phyloP scores from a whole-genome alignment of 2,113 vertebrate species.

The Naja naja region DNA sequence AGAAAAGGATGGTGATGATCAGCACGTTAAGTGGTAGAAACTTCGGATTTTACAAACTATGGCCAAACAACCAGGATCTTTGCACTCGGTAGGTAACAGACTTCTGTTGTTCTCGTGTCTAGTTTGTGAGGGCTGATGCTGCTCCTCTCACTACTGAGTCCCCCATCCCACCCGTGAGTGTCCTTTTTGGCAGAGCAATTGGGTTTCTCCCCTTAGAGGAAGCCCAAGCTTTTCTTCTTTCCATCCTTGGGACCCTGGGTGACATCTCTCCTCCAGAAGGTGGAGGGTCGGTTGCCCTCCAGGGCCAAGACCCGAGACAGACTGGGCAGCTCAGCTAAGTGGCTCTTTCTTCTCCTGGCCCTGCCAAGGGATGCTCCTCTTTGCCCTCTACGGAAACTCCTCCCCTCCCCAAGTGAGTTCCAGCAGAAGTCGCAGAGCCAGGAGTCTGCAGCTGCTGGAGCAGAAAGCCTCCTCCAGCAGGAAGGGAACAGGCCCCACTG shows the following conservation, averaged over 20 bases:
- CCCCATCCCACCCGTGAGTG: no score
- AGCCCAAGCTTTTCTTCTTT: neutral
- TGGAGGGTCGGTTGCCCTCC: neutral
- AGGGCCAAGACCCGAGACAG: no score
- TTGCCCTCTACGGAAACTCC: neutral
- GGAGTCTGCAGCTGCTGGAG: neutral
- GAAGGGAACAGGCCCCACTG: neutral
- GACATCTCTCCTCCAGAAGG: neutral
- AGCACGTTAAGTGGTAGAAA: neutral
- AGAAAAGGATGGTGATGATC: neutral
- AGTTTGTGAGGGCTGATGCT: neutral
- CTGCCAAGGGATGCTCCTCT: neutral
- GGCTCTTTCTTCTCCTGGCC: no score
- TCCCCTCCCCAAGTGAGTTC: neutral
- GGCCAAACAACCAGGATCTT: neutral
- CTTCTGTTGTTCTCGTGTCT: neutral
- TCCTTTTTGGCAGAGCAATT: neutral
- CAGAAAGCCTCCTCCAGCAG: neutral
- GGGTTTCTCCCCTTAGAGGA: neutral
- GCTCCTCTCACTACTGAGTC: neutral
- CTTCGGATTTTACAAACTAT: no score
- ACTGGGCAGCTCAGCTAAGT: neutral
- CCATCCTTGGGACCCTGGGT: neutral
- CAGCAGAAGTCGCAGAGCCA: neutral
- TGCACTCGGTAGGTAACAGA: neutral